Percentiles rank a stretch among this genome's conserved stretches.
Evolutionary conservation across 2,888 invertebrate genomes (phyloP).

Genomic region (Lamproptera curius): DNA sequence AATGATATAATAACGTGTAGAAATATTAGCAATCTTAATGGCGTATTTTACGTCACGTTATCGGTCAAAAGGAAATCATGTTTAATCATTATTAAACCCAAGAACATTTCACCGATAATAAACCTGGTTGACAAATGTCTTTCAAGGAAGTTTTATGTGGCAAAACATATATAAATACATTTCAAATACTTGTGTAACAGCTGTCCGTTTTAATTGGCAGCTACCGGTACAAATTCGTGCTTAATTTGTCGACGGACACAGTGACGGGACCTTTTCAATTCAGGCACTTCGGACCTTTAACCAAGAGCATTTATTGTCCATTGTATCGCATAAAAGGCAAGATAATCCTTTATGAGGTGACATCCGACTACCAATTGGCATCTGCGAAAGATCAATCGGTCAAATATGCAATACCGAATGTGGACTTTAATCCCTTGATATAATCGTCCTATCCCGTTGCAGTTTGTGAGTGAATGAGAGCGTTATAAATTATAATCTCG

Average conservation of each 20-base stretch:
- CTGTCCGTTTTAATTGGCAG: background rate
- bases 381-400: background rate
- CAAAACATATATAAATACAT: background rate
- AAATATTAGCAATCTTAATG: too few relatives aligned
- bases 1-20: too few relatives aligned
- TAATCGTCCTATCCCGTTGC: background rate
- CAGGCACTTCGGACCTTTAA: slow-evolving; percentile 3
- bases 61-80: too few relatives aligned
- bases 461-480: background rate
- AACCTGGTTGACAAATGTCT: too few relatives aligned
- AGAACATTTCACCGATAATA: too few relatives aligned
- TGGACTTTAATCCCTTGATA: background rate
- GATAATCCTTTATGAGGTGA: slow-evolving; percentile 15
- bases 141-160: background rate
- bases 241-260: background rate
- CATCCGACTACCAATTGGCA: slow-evolving; percentile 11
- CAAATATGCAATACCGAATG: background rate
- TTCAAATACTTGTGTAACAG: background rate
- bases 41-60: too few relatives aligned
- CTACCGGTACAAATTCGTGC: background rate
- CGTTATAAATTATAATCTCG: slow-evolving; percentile 1
- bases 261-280: background rate
- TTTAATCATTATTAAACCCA: too few relatives aligned
- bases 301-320: slow-evolving; percentile 13
- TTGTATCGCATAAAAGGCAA: slow-evolving; percentile 13